A percentile compares a stretch with the other conserved stretches of the same genome.
These are phyloP conservation scores for Bungarus multicinctus DNA, from an alignment of 2,113 vertebrate species.

Conservation along the genomic window DNA sequence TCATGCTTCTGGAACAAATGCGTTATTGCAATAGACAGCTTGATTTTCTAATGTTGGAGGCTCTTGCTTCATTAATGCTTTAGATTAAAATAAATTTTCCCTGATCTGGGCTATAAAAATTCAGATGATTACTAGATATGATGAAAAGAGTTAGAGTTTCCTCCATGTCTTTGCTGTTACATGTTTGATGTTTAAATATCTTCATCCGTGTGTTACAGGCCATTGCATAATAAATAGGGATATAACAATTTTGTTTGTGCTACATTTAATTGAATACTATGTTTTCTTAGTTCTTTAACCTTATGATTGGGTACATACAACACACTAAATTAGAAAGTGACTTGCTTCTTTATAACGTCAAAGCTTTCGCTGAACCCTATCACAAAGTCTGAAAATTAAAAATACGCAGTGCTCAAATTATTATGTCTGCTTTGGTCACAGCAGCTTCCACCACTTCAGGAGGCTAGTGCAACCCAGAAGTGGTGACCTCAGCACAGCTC, in stretches of 20 bases:
- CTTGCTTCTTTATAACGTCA: background rate
- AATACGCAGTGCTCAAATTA: background rate
- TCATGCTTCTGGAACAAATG: background rate
- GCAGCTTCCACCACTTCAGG: too few species aligned
- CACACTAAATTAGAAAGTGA: background rate
- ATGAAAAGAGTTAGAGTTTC: background rate
- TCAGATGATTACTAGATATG: background rate
- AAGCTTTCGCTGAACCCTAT: background rate
- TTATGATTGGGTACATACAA: background rate
- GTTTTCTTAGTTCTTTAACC: background rate
- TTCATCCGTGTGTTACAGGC: background rate
- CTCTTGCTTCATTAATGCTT: background rate
- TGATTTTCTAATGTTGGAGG: background rate
- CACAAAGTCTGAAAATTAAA: background rate
- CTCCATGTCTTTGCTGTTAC: background rate
- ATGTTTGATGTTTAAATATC: background rate
- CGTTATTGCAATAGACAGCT: conserved; percentile 13
- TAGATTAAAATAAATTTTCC: background rate
- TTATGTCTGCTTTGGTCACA: too few species aligned
- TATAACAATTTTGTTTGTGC: background rate
- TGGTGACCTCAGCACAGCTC: too few species aligned
- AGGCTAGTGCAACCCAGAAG: too few species aligned
- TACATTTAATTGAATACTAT: background rate
- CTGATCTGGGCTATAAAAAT: background rate
- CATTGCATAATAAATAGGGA: background rate